These are phyloP conservation scores for Arenicola marina DNA, from an alignment of 2,888 invertebrate genomes.

Conservation along the genomic window DNA sequence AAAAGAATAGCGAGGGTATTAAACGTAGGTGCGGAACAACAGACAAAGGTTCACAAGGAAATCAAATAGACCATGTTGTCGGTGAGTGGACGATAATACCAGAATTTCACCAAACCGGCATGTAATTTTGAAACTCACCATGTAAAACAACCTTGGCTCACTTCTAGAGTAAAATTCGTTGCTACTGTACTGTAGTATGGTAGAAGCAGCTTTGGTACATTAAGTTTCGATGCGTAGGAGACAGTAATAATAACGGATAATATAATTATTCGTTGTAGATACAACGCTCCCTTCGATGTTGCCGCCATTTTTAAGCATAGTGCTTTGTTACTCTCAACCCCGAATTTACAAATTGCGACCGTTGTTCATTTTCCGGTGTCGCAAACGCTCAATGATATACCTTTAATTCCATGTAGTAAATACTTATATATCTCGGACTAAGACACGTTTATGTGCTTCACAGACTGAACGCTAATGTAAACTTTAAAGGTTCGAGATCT, in stretches of 20 bases:
- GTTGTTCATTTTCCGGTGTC: no score
- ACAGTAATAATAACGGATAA: background rate
- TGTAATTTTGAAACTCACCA: constrained; percentile 70
- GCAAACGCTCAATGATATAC: no score
- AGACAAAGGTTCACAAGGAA: background rate
- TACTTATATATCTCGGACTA: no score
- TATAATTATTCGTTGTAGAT: background rate
- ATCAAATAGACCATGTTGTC: background rate
- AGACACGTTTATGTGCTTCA: no score
- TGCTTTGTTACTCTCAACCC: no score
- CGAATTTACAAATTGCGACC: no score
- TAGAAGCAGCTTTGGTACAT: constrained; percentile 77
- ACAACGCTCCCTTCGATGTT: background rate
- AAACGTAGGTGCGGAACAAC: no score
- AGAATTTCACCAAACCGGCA: background rate
- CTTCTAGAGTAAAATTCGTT: constrained; percentile 88
- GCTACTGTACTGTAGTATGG: constrained; percentile 86
- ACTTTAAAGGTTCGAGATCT: no score
- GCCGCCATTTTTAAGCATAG: constrained; percentile 11
- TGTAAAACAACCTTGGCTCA: constrained; percentile 85
- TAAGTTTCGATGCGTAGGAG: constrained; percentile 41
- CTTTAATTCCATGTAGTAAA: no score
- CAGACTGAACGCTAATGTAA: no score
- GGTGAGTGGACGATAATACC: background rate
- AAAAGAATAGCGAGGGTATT: no score